phyloP scores from a whole-genome alignment of 2,797 vertebrate genomes.

The Poecilia wingei region DNA sequence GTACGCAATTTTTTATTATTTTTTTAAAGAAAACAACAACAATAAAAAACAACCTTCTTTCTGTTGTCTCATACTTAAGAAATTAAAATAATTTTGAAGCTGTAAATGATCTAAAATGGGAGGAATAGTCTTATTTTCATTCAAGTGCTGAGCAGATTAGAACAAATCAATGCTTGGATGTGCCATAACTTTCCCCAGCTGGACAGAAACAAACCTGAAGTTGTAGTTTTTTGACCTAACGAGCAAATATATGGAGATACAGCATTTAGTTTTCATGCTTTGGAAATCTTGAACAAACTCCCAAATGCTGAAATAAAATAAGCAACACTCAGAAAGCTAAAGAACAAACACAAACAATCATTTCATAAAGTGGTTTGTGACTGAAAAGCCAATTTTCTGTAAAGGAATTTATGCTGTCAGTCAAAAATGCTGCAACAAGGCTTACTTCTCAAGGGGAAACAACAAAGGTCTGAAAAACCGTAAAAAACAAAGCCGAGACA shows the following conservation, averaged over 20 bases:
- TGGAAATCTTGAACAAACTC: neutral
- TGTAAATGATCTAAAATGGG: neutral
- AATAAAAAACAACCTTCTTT: neutral
- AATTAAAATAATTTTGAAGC: neutral
- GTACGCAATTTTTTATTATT: too few relatives aligned
- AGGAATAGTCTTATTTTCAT: neutral
- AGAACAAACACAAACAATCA: neutral
- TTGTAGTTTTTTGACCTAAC: neutral
- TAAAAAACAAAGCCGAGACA: slow-evolving; percentile 14
- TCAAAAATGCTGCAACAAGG: neutral
- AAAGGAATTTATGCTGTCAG: neutral
- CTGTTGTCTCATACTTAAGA: neutral
- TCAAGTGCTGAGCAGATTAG: neutral
- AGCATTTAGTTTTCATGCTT: neutral
- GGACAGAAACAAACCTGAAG: neutral
- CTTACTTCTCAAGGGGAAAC: neutral
- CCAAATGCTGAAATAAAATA: neutral
- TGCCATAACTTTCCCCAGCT: neutral
- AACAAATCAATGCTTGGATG: neutral
- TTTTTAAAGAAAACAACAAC: too few relatives aligned
- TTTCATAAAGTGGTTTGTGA: neutral
- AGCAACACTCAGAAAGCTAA: neutral
- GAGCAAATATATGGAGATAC: neutral
- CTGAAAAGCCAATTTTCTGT: neutral
- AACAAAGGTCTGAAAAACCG: slow-evolving; percentile 1